Conservation (phyloP, 2,888 invertebrate genomes). For the Bellardia pandia region DNA sequence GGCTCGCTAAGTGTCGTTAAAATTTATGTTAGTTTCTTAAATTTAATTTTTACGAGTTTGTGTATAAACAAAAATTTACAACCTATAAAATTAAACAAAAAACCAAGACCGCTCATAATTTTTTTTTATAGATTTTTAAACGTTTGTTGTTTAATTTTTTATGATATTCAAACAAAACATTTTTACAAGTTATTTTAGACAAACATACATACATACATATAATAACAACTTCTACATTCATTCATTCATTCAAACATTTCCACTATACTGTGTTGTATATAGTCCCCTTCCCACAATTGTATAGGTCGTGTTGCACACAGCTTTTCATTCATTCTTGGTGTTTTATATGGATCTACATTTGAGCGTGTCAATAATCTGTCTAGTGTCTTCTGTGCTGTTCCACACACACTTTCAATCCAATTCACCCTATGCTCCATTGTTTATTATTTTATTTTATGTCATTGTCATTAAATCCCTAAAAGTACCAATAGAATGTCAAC, state of each 20-base stretch:
- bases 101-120: neutral
- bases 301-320: slow-evolving; percentile 28
- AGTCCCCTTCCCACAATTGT: slow-evolving; percentile 7
- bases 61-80: slow-evolving; percentile 42
- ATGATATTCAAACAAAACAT: slow-evolving; percentile 20
- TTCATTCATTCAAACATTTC: neutral
- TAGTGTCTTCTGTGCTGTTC: slow-evolving; percentile 22
- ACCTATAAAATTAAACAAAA: slow-evolving; percentile 40
- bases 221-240: slow-evolving; percentile 4
- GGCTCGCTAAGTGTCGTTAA: neutral
- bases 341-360: slow-evolving; percentile 54
- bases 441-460: slow-evolving; percentile 56
- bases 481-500: slow-evolving; percentile 68
- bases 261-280: neutral
- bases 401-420: slow-evolving; percentile 13
- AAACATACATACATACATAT: neutral
- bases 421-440: slow-evolving; percentile 19
- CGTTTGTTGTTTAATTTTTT: slow-evolving; percentile 39
- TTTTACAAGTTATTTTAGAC: slow-evolving; percentile 42
- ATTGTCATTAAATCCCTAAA: slow-evolving; percentile 70
- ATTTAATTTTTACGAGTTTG: slow-evolving; percentile 34
- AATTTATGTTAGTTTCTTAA: slow-evolving; percentile 12
- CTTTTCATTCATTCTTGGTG: slow-evolving; percentile 6
- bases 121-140: slow-evolving; percentile 69
- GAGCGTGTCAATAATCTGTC: slow-evolving; percentile 62